Evolutionary conservation across 2,888 invertebrate genomes (phyloP).

Genomic region (Theristus sp.): DNA sequence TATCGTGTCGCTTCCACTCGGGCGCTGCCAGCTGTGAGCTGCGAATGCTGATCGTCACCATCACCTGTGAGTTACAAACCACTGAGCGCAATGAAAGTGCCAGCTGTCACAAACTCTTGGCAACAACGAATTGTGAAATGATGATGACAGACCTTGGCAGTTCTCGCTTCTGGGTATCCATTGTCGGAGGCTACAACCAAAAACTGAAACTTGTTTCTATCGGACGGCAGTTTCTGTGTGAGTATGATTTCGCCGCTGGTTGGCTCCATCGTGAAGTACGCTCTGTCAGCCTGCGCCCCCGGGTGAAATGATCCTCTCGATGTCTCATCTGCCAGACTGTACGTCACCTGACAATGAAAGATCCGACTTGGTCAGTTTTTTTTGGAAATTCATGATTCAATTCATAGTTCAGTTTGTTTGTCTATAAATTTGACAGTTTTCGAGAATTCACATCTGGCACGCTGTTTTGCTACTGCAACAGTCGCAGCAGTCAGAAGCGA

Average conservation of each 20-base stretch:
- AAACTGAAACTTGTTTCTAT: slow-evolving; percentile 32
- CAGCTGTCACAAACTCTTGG: no score
- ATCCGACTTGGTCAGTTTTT: no score
- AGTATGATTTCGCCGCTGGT: slow-evolving; percentile 9
- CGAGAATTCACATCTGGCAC: no score
- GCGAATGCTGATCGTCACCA: slow-evolving; percentile 11
- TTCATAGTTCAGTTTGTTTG: no score
- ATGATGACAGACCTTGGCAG: no score
- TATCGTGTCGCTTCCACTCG: slow-evolving; percentile 16
- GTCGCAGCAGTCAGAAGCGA: no score
- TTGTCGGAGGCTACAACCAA: slow-evolving; percentile 58
- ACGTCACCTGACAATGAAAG: slow-evolving; percentile 16
- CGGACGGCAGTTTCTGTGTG: neutral
- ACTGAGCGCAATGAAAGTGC: no score
- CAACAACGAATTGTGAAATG: no score
- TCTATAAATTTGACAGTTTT: no score
- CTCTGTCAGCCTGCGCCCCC: slow-evolving; percentile 11
- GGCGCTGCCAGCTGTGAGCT: slow-evolving; percentile 19
- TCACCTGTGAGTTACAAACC: neutral
- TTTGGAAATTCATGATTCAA: no score
- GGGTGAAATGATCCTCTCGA: slow-evolving; percentile 15
- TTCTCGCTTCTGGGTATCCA: slow-evolving; percentile 40
- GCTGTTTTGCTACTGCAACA: no score
- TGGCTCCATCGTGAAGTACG: slow-evolving; percentile 7
- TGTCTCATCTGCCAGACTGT: slow-evolving; percentile 16